Evolutionary conservation across 1,140 invertebrate species (phyloP).

Genomic region (Eriocheir sinensis): DNA sequence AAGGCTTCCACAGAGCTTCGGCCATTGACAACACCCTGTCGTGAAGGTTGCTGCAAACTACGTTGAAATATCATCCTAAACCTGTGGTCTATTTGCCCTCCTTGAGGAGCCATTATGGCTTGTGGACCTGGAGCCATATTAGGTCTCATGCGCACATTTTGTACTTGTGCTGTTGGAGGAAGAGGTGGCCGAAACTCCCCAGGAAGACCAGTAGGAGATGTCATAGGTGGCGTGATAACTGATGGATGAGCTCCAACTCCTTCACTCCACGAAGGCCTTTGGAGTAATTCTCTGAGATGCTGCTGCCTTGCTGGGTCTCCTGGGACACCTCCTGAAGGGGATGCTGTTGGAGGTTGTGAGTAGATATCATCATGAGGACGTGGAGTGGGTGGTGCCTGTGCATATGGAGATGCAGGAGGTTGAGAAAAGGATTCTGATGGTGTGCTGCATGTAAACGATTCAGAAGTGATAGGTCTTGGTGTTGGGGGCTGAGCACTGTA

Average conservation of each 20-base stretch:
- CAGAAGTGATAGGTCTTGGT: constrained; percentile 61
- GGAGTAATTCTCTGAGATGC: constrained; percentile 63
- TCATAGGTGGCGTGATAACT: constrained; percentile 30
- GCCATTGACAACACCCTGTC: constrained; percentile 44
- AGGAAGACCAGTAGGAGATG: constrained; percentile 62
- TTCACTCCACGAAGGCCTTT: constrained; percentile 68
- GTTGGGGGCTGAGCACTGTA: constrained; percentile 46
- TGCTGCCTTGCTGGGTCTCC: constrained; percentile 67
- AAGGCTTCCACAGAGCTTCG: constrained; percentile 60
- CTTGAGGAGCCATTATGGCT: constrained; percentile 59
- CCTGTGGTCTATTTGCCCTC: constrained; percentile 55
- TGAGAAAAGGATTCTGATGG: constrained; percentile 67
- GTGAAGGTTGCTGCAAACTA: constrained; percentile 54
- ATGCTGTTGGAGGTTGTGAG: constrained; percentile 54
- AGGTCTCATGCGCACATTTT: constrained; percentile 61
- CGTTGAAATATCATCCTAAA: constrained; percentile 64
- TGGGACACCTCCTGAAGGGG: not conserved
- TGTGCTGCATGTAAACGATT: constrained; percentile 56
- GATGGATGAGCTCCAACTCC: constrained; percentile 42
- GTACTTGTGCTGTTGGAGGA: constrained; percentile 54
- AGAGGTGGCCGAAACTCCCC: constrained; percentile 68
- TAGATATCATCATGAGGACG: constrained; percentile 70
- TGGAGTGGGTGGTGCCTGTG: constrained; percentile 68
- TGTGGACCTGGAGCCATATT: constrained; percentile 60
- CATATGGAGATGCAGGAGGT: constrained; percentile 58